phyloP scores from a whole-genome alignment of 2,888 invertebrate species.

The Lasioglossum figueresi region DNA sequence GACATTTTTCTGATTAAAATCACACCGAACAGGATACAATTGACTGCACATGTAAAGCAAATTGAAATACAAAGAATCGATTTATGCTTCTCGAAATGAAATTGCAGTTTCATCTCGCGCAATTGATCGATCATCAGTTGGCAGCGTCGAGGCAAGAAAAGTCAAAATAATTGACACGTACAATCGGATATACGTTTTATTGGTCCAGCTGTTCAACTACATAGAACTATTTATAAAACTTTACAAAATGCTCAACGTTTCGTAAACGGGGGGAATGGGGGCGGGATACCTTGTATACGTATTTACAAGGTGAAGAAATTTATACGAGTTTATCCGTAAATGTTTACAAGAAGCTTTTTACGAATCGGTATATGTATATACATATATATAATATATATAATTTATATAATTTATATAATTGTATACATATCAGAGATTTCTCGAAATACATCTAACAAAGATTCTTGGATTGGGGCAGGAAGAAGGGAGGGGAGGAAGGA shows the following conservation, averaged over 20 bases:
- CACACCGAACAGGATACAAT: too few species aligned
- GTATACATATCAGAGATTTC: constrained; percentile 46
- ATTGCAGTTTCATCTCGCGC: not conserved
- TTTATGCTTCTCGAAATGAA: not conserved
- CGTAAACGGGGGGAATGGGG: constrained; percentile 48
- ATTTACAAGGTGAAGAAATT: constrained; percentile 65
- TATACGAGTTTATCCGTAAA: constrained; percentile 43
- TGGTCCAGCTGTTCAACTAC: constrained; percentile 73
- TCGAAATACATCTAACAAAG: constrained; percentile 45
- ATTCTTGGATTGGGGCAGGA: not conserved
- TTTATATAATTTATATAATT: constrained; percentile 32
- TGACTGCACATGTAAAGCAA: too few species aligned
- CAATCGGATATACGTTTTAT: constrained; percentile 72
- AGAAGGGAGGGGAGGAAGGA: too few species aligned
- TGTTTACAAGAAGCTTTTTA: constrained; percentile 60
- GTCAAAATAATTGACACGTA: constrained; percentile 47
- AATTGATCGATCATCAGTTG: not conserved
- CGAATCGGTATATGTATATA: constrained; percentile 23
- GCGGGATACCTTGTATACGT: constrained; percentile 44
- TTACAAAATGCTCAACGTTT: constrained; percentile 73
- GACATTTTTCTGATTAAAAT: too few species aligned
- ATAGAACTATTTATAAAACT: constrained; percentile 73
- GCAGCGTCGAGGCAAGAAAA: constrained; percentile 4
- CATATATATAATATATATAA: constrained; percentile 14
- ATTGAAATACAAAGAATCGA: too few species aligned